Evolutionary conservation across 2,113 vertebrate genomes (phyloP), one percentile per base, ranked within the genome.

Genomic region (Polypterus bichir): DNA sequence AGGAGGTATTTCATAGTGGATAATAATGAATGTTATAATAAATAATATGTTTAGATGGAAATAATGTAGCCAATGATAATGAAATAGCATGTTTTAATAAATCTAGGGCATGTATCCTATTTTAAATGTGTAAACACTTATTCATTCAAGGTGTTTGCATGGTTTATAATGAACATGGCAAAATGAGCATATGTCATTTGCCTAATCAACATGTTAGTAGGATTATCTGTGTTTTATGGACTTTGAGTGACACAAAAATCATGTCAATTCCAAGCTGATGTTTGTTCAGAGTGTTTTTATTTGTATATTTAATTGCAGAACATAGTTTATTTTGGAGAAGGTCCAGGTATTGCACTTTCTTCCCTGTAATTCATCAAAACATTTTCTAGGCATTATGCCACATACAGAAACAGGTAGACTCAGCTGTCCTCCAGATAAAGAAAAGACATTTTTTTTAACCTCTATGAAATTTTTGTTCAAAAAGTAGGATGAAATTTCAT

Each of bases 361-460:
- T 73, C 59, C 67, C 69, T 77, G 74, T 77, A 83, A 83, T 86
- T 86, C 80, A 74, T 69, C 72, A 74, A 80, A 85, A 83, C 76
- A 78, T 65, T 77, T 87, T 84, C 81, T 73, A 79, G 82, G 83
- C 78, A 74, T 72, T 48, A 59, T 76, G 81, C 83, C 81, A 83
- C 76, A 65, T 57, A 70, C 66, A 76, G 79, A 69, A 72, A 64
- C 64, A 71, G 62, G 69, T 79, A 7, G 73, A 72, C 75, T 72
- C 53, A 72, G 77, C 79, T 64, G 49, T 81, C 78, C 79, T 81
- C 81, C 82, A 79, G 79, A 79, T 77, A 71, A 79, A 66, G 67
- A 79, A 82, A 80, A 84, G 79, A 83, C 6, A 27, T 27, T 9
- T 7, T 7, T 6, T 51, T 51, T 51, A 9, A 2, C 49, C 49